Base-by-base conservation (phyloP, 1,140 invertebrate species). In the Aphelinus atriplicis region DNA sequence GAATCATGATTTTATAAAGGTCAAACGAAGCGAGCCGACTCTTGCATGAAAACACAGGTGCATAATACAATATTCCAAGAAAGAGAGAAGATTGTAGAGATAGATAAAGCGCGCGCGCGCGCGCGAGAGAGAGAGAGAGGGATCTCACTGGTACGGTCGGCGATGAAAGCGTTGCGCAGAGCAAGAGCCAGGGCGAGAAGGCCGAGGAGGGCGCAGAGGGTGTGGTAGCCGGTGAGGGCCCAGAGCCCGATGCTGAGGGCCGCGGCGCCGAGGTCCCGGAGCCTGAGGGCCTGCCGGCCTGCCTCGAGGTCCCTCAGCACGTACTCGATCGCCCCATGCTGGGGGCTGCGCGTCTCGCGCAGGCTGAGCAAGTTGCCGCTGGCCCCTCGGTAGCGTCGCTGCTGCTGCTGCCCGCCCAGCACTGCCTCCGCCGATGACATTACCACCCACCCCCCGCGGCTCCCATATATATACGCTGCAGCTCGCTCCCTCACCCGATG, bases 281-380 rank as follows among this genome's bases (percentile, higher is more conserved):
- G 71, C 50, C 68, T 65, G 45, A 82, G 71, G 26, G 50, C 26
- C 48, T n/a, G 48, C 58, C 56, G 75, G 66, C 26, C 77, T 66
- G 26, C 77, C 77, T 42, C 75, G 75, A 68, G 68, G 77, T 79
- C 77, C 55, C 75, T 73, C n/a, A 81, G 77, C 43, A 79, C 78
- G 71, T 76, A 81, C 77, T 81, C 78, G 26, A 80, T 70, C 71
- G 80, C 77, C 75, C 79, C 81, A 71, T 66, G 76, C 72, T 79
- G 57, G 71, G 73, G 62, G 78, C 75, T 10, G 73, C 51, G 78
- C 63, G 58, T 73, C 71, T 81, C 76, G 55, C 70, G 61, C 65
- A 81, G 71, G 9, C 26, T 69, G 26, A 82, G 79, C 70, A 53
- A 63, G 55, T 70, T 79, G 45, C 81, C 81, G 75, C 77, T 62